phyloP scores from a whole-genome alignment of 2,113 vertebrate species.

The Cyrtonyx montezumae region DNA sequence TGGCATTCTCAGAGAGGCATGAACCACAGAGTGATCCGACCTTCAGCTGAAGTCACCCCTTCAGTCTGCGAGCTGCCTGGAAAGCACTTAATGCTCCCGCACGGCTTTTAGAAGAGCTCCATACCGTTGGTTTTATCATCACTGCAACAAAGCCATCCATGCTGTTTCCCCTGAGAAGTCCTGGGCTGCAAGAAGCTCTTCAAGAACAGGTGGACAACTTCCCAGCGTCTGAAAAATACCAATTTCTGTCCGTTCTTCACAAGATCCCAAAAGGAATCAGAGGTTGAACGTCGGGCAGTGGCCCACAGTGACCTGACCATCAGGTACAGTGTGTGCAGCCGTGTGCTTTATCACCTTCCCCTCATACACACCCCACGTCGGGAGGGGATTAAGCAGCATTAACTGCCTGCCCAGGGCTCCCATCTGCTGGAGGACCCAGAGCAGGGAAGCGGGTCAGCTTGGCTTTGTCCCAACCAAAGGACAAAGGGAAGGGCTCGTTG shows the following conservation, averaged over 20 bases:
- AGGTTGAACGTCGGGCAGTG: not conserved
- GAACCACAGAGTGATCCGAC: not conserved
- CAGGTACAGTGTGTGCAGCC: not conserved
- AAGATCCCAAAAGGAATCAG: not conserved
- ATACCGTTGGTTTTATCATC: not conserved
- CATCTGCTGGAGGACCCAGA: not conserved
- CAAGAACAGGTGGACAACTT: no score
- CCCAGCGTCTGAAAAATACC: not conserved
- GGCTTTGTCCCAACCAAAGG: not conserved
- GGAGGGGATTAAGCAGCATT: constrained; percentile 48
- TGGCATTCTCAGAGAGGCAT: not conserved
- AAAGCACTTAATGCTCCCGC: not conserved
- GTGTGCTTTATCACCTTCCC: constrained; percentile 17
- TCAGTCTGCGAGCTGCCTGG: fast-evolving
- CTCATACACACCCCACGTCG: fast-evolving
- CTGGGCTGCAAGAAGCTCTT: not conserved
- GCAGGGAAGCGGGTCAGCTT: not conserved
- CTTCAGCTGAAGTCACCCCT: not conserved
- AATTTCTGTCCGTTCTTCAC: not conserved
- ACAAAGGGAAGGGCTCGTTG: not conserved
- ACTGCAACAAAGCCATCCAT: not conserved
- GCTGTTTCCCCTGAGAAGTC: not conserved
- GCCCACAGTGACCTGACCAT: not conserved
- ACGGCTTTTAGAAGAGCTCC: not conserved
- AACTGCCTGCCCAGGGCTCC: not conserved